phyloP scores from a whole-genome alignment of 2,113 vertebrate genomes.

The Prunella fulvescens region DNA sequence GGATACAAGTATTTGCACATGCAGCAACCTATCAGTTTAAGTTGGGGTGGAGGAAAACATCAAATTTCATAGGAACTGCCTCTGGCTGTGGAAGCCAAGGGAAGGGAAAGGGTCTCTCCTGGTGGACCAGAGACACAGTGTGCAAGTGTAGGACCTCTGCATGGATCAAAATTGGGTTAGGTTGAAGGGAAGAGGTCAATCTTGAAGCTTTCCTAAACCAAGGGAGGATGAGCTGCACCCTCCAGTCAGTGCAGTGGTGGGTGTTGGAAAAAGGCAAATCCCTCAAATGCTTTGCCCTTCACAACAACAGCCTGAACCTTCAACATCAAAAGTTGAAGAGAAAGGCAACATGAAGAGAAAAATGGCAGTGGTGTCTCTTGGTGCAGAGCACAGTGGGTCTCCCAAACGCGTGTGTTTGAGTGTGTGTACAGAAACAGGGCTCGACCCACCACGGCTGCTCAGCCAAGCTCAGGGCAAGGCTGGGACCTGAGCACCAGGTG shows the following conservation, averaged over 20 bases:
- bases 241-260: rapidly evolving
- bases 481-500: not conserved
- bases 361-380: rapidly evolving
- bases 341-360: not conserved
- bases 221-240: not conserved
- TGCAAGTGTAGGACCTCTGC: not conserved
- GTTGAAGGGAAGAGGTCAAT: not conserved
- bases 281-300: not conserved
- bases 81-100: not conserved
- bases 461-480: rapidly evolving
- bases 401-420: no score
- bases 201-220: not conserved
- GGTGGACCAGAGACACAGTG: not conserved
- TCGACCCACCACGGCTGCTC: not conserved
- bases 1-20: not conserved
- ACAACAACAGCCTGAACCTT: not conserved
- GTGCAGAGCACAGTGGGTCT: not conserved
- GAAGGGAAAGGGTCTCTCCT: not conserved
- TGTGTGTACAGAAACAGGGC: not conserved
- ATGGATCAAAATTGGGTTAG: not conserved
- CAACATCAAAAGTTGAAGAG: not conserved
- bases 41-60: not conserved
- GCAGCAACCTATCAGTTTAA: not conserved
- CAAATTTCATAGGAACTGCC: not conserved
- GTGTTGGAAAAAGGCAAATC: not conserved